Evolutionary conservation across 2,888 invertebrate genomes (phyloP), one percentile per base, ranked within the genome.

Genomic region (Camptogramma bilineatum): DNA sequence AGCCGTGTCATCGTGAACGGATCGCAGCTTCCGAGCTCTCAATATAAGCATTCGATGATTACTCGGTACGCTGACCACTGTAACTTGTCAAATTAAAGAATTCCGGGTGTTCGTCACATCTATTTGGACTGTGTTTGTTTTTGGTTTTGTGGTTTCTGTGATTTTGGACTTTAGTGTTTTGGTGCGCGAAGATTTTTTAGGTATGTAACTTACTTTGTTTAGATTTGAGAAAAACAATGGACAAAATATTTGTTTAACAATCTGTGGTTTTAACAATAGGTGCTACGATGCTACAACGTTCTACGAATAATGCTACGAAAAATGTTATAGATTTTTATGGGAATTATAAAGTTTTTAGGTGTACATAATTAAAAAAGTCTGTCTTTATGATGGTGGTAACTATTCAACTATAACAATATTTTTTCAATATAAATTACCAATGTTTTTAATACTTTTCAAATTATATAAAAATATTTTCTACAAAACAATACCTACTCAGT

Each of bases 1-100:
- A 92, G 93, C 93, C 93, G 91, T 92, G 88, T 84, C 87, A 88
- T 87, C 90, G 91, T 85, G 86, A 92, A 91, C 91, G 91, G 90
- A 90, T 90, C 91, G 92, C 82, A 86, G 90, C 84, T 79, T 87
- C 86, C 85, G 81, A 85, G 81, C 85, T 82, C 84, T 80, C 83
- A 83, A 86, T 89, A 88, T 87, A 85, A 66, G 88, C 86, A 87
- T 89, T 86, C 90, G 89, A 89, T 89, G 86, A 91, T 91, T 90
- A 86, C 92, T 88, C 91, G 92, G 80, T 86, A 91, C 90, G 83
- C 86, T 90, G 88, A 80, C 83, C 88, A 85, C 85, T 77, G 85
- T 84, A 85, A 90, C 89, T 89, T 88, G 90, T 83, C 88, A 83
- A 89, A 89, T 90, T 88, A 87, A 88, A 88, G 87, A 90, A 88